phyloP scores from a whole-genome alignment of 2,113 vertebrate species.

The Mus spicilegus region DNA sequence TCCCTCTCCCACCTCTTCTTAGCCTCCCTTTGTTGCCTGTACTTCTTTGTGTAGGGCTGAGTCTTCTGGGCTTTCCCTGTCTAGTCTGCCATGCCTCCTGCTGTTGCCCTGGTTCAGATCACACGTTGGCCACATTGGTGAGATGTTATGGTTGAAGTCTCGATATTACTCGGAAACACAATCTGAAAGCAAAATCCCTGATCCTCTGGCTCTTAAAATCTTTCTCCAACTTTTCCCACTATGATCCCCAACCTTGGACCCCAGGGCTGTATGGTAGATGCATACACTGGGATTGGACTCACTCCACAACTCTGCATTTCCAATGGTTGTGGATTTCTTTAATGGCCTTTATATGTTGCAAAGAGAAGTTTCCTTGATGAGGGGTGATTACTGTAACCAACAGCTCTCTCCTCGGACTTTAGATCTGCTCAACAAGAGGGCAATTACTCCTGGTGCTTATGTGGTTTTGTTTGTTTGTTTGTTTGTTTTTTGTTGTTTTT shows the following conservation, averaged over 20 bases:
- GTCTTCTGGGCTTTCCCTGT: not conserved
- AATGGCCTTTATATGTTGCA: not conserved
- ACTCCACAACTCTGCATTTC: not conserved
- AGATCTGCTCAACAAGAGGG: not conserved
- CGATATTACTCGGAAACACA: not conserved
- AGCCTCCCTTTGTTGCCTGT: not conserved
- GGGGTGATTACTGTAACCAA: not conserved
- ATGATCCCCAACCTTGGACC: too few species aligned
- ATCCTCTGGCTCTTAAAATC: not conserved
- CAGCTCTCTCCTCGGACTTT: not conserved
- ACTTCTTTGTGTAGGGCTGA: not conserved
- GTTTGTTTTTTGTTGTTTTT: not conserved
- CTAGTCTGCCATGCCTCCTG: too few species aligned
- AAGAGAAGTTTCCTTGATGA: not conserved
- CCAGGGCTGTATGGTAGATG: not conserved
- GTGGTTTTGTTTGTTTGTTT: too few species aligned
- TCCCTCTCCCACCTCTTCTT: rapidly evolving
- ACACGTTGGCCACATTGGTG: not conserved
- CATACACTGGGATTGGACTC: not conserved
- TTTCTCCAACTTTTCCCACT: not conserved
- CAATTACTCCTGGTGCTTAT: not conserved
- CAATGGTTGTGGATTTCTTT: not conserved
- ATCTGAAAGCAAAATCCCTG: not conserved
- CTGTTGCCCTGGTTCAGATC: not conserved
- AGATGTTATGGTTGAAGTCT: not conserved